A percentile compares a stretch with the other conserved stretches of the same genome.
phyloP scores from a whole-genome alignment of 2,888 invertebrate genomes.

The Eupithecia inturbata region DNA sequence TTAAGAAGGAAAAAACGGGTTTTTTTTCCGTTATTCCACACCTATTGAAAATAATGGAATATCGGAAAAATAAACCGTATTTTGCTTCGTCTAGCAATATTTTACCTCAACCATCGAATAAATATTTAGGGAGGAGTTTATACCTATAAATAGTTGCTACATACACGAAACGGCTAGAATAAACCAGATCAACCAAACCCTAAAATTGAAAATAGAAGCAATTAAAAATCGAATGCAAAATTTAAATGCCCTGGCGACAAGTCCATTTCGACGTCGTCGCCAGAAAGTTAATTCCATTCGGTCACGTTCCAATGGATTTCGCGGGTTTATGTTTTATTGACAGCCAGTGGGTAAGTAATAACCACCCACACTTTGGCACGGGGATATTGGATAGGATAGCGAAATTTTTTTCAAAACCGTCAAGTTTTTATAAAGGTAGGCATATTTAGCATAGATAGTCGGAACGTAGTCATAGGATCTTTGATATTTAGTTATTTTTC shows the following conservation, averaged over 20 bases:
- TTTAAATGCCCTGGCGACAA: slow-evolving; percentile 13
- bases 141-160: neutral
- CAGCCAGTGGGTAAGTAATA: slow-evolving; percentile 12
- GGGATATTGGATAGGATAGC: neutral
- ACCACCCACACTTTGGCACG: neutral
- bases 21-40: slow-evolving; percentile 25
- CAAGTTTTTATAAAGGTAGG: no score
- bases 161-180: neutral
- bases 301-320: slow-evolving; percentile 39
- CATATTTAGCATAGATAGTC: no score
- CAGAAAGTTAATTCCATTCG: slow-evolving; percentile 36
- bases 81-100: slow-evolving; percentile 2
- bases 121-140: neutral
- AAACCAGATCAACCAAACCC: neutral
- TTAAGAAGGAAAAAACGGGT: slow-evolving; percentile 16
- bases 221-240: slow-evolving; percentile 20
- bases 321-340: slow-evolving; percentile 36
- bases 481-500: no score
- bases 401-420: no score
- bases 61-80: no score
- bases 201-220: neutral
- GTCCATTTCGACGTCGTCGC: neutral
- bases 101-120: neutral
- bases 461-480: no score
- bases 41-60: no score